A percentile compares a stretch with the other conserved stretches of the same genome.
phyloP scores from a whole-genome alignment of 2,888 invertebrate species.

The Arge pagana region DNA sequence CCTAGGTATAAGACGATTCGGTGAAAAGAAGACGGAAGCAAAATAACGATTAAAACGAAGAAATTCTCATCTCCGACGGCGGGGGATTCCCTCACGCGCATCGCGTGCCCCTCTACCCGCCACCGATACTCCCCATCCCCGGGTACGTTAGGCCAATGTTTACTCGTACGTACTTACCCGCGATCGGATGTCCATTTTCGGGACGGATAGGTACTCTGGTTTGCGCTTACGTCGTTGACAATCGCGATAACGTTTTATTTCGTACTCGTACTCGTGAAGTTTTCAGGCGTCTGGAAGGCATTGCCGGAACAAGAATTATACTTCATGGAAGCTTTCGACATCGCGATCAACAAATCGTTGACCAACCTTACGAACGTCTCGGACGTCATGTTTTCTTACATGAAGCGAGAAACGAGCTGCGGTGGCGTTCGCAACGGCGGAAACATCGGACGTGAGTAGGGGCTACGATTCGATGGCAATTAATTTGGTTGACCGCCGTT shows the following conservation, averaged over 20 bases:
- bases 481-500: neutral
- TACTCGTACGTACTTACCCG: too few species aligned
- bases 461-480: neutral
- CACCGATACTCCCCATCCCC: too few species aligned
- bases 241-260: too few species aligned
- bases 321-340: constrained; percentile 67
- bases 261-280: neutral
- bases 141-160: too few species aligned
- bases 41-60: too few species aligned
- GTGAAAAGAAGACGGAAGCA: neutral
- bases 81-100: too few species aligned
- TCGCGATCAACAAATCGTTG: constrained; percentile 62
- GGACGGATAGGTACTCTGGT: too few species aligned
- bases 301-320: constrained; percentile 66
- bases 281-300: constrained; percentile 63
- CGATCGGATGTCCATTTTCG: too few species aligned
- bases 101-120: too few species aligned
- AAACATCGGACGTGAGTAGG: constrained; percentile 45
- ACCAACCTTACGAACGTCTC: constrained; percentile 62
- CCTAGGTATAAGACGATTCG: neutral
- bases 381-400: constrained; percentile 71
- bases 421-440: constrained; percentile 60
- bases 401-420: constrained; percentile 57
- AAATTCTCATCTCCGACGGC: too few species aligned
- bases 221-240: too few species aligned